These are phyloP conservation scores for Pocillopora damicornis DNA, from an alignment of 64 coral and sea anemone genomes.

Conservation along the genomic window DNA sequence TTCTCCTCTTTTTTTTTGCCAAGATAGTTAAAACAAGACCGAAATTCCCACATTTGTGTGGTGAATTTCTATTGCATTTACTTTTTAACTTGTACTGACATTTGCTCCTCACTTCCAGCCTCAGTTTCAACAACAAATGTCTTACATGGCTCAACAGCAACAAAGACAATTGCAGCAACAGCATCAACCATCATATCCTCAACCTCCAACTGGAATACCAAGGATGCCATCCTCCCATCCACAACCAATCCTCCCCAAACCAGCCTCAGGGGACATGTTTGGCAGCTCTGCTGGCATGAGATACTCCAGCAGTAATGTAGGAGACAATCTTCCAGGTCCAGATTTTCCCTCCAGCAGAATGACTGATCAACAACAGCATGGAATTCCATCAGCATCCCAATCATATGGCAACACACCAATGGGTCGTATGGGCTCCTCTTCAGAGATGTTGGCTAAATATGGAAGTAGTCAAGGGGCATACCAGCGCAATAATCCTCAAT, in stretches of 20 bases:
- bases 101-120: not conserved
- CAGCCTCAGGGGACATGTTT: slow-evolving; percentile 61
- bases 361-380: slow-evolving; percentile 50
- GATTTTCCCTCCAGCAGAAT: slow-evolving; percentile 57
- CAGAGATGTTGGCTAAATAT: slow-evolving; percentile 46
- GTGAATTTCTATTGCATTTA: no score
- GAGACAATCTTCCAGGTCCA: slow-evolving; percentile 28
- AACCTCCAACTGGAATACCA: slow-evolving; percentile 46
- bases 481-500: slow-evolving; percentile 28
- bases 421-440: slow-evolving; percentile 45
- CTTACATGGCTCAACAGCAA: slow-evolving; percentile 66
- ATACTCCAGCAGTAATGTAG: slow-evolving; percentile 40
- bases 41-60: no score
- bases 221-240: slow-evolving; percentile 69
- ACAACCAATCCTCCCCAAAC: slow-evolving; percentile 85
- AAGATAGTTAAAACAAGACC: no score
- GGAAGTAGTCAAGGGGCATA: slow-evolving; percentile 38
- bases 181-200: slow-evolving; percentile 55
- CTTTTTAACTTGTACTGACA: not conserved
- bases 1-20: no score
- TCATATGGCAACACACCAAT: slow-evolving; percentile 25
- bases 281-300: slow-evolving; percentile 20
- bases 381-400: not conserved
- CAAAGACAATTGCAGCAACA: slow-evolving; percentile 60
- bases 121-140: slow-evolving; percentile 64